Percentiles rank a stretch among this genome's conserved stretches.
Conservation (phyloP, 2,113 vertebrate species). For the Myxocyprinus asiaticus region DNA sequence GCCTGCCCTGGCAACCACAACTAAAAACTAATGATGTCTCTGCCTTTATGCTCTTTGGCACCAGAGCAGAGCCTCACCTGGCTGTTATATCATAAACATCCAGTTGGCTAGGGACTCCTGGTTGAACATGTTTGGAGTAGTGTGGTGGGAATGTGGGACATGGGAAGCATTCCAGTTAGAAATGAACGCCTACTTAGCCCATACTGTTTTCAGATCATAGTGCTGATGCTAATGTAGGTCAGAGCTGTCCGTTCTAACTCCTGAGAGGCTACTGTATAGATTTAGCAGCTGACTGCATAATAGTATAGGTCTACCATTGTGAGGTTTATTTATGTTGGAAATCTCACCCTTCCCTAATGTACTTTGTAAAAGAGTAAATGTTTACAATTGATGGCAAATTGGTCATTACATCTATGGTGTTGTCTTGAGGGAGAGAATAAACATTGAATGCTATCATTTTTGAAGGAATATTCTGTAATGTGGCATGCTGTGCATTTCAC, state of each 20-base stretch:
- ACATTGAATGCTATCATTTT: too few relatives aligned
- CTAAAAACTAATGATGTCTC: background rate
- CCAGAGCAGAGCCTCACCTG: conserved; percentile 24
- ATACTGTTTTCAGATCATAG: conserved; percentile 12
- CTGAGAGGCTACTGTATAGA: conserved; percentile 21
- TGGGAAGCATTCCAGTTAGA: conserved; percentile 45
- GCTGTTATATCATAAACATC: background rate
- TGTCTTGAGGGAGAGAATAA: too few relatives aligned
- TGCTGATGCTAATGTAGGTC: conserved; percentile 35
- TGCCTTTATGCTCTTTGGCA: conserved; percentile 10
- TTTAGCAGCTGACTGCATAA: conserved; percentile 33
- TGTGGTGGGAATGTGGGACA: conserved; percentile 32
- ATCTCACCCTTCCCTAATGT: background rate
- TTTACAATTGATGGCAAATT: too few relatives aligned
- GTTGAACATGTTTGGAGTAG: conserved; percentile 14
- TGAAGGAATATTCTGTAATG: too few relatives aligned
- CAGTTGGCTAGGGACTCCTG: conserved; percentile 27
- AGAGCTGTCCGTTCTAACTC: conserved; percentile 10
- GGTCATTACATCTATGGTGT: too few relatives aligned
- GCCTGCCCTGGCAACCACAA: background rate
- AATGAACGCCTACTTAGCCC: conserved; percentile 37
- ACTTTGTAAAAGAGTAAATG: background rate
- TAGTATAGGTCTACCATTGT: conserved; percentile 16
- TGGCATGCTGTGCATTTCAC: too few relatives aligned
- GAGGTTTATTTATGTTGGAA: conserved; percentile 1